Conservation (phyloP, 2,797 vertebrate species). For the Xenentodon cancila region DNA sequence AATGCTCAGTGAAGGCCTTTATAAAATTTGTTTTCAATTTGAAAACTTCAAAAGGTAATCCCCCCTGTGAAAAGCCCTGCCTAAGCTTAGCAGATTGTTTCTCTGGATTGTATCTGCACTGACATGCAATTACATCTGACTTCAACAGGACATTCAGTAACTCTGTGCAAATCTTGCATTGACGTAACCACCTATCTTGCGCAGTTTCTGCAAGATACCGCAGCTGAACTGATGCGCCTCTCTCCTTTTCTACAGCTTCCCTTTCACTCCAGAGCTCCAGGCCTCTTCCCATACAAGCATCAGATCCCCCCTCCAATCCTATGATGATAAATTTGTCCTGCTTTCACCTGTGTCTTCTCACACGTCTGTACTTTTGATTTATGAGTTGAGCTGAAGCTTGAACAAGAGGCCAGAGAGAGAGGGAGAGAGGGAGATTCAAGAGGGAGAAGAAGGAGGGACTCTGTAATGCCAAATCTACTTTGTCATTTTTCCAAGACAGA, state of each 20-base stretch:
- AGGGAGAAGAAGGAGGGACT: constrained; percentile 1
- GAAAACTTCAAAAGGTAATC: constrained; percentile 59
- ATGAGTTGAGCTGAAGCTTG: constrained; percentile 59
- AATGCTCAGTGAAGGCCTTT: constrained; percentile 16
- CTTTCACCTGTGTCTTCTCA: constrained; percentile 61
- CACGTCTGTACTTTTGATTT: constrained; percentile 62
- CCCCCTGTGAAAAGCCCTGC: constrained; percentile 18
- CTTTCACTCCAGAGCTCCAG: constrained; percentile 15
- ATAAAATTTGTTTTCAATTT: constrained; percentile 36
- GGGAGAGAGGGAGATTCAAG: constrained; percentile 30
- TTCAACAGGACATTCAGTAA: constrained; percentile 14
- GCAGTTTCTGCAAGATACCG: no score
- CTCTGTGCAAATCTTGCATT: no score
- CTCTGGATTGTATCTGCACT: constrained; percentile 24
- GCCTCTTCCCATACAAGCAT: constrained; percentile 21
- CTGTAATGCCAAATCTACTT: constrained; percentile 27
- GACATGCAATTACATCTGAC: constrained; percentile 42
- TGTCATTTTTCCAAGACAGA: constrained; percentile 49
- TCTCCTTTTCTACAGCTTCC: no score
- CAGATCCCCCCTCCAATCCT: constrained; percentile 13
- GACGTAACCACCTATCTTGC: no score
- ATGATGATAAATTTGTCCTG: constrained; percentile 65
- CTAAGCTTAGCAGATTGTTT: constrained; percentile 57
- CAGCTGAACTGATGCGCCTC: no score
- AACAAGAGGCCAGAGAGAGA: constrained; percentile 60